These are phyloP conservation scores for Acropora tenuis DNA, from an alignment of 64 coral and sea anemone species.

Conservation along the genomic window DNA sequence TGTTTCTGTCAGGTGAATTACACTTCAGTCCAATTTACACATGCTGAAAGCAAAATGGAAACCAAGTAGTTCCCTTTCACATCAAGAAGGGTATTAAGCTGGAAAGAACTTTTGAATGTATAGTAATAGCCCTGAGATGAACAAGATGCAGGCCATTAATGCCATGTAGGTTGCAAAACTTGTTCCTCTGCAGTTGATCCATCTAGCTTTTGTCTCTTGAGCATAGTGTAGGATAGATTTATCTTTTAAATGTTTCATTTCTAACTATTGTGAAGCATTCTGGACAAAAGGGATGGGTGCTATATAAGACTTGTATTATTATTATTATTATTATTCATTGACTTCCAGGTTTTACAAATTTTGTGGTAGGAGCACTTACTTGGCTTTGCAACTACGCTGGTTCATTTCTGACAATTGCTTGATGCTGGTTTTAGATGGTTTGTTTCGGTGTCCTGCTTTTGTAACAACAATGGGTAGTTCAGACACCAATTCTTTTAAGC, in stretches of 20 bases:
- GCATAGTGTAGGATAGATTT: background rate
- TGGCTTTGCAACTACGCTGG: conserved; percentile 29
- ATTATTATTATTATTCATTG: conserved; percentile 14
- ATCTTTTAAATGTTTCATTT: background rate
- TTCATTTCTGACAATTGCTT: conserved; percentile 23
- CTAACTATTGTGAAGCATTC: conserved; percentile 1
- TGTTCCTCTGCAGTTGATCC: background rate
- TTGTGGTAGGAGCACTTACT: conserved; percentile 26
- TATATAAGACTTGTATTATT: background rate
- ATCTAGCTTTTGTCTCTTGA: background rate
- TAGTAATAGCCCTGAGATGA: background rate
- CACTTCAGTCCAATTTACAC: conserved; percentile 5
- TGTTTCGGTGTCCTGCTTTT: background rate
- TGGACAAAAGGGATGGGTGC: background rate
- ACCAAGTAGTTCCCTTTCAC: background rate
- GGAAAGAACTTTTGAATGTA: conserved; percentile 1
- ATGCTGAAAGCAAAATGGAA: conserved; percentile 1
- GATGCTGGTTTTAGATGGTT: background rate
- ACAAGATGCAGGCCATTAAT: background rate
- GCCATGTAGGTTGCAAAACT: background rate
- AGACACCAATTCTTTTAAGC: conserved; percentile 1
- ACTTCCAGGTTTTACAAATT: conserved; percentile 21
- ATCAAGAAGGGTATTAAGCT: conserved; percentile 4
- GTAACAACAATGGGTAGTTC: background rate
- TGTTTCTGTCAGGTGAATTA: background rate